Percentiles rank a stretch among this genome's conserved stretches.
Conservation (phyloP, 2,797 vertebrate species). For the Sebastes baramenuke region DNA sequence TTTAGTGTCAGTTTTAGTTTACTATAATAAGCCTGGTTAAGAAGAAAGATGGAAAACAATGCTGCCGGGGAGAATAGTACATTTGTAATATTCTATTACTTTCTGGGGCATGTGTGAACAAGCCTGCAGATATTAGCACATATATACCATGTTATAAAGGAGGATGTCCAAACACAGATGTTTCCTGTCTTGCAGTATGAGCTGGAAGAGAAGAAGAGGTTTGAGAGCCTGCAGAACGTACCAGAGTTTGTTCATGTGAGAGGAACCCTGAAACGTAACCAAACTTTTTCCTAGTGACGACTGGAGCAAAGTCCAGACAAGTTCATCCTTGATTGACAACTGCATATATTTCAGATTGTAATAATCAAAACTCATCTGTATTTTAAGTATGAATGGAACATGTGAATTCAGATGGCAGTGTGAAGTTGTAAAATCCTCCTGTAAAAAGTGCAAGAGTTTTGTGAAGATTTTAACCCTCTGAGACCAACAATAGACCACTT, state of each 20-base stretch:
- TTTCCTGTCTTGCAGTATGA: conserved; percentile 61
- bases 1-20: no score
- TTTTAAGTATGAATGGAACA: neutral
- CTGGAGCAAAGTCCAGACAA: neutral
- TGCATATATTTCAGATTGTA: neutral
- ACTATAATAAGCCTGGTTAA: no score
- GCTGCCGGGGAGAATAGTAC: no score
- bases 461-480: no score
- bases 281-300: conserved; percentile 11
- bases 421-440: no score
- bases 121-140: neutral
- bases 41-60: no score
- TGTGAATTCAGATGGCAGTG: neutral
- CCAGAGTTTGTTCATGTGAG: conserved; percentile 68
- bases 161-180: neutral
- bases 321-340: neutral
- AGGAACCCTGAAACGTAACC: conserved; percentile 55
- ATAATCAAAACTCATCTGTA: neutral
- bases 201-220: conserved; percentile 55
- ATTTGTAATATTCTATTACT: neutral
- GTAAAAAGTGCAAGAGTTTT: no score
- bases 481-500: no score
- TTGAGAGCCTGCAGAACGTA: conserved; percentile 10
- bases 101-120: no score
- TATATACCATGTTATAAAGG: neutral